These are phyloP conservation scores for Origma solitaria DNA, from an alignment of 2,113 vertebrate genomes.

Conservation along the genomic window DNA sequence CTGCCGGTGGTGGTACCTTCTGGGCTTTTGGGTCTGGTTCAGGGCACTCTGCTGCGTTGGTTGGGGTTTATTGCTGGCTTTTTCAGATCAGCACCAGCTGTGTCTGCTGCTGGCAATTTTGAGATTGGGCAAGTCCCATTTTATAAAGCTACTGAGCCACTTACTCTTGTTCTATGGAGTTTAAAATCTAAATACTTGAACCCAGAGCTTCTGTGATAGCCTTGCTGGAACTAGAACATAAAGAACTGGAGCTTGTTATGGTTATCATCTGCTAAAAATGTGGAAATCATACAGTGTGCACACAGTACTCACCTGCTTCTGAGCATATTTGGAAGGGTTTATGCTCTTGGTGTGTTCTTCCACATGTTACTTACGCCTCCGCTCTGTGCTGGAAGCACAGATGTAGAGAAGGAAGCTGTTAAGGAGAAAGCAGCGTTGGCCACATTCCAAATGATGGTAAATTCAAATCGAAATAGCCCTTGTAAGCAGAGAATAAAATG, in stretches of 20 bases:
- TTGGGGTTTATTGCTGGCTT: neutral
- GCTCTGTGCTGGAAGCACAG: neutral
- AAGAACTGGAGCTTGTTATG: neutral
- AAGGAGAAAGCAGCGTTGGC: neutral
- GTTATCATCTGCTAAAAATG: neutral
- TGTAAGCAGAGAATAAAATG: neutral
- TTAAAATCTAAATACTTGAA: neutral
- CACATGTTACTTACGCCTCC: neutral
- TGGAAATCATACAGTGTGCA: rapidly evolving
- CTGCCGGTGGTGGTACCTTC: neutral
- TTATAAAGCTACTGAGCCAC: neutral
- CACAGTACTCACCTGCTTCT: neutral
- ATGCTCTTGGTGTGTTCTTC: neutral
- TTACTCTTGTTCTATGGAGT: neutral
- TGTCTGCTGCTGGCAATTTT: neutral
- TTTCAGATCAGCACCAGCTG: neutral
- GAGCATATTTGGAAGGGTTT: neutral
- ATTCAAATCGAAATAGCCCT: neutral
- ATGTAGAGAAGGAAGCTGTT: neutral
- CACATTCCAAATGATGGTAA: neutral
- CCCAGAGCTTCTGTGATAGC: neutral
- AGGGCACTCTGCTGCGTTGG: neutral
- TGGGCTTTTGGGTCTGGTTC: neutral
- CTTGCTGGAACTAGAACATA: neutral
- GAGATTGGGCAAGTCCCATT: neutral